Evolutionary conservation across 2,113 vertebrate genomes (phyloP).

Genomic region (Pterophyllum scalare): DNA sequence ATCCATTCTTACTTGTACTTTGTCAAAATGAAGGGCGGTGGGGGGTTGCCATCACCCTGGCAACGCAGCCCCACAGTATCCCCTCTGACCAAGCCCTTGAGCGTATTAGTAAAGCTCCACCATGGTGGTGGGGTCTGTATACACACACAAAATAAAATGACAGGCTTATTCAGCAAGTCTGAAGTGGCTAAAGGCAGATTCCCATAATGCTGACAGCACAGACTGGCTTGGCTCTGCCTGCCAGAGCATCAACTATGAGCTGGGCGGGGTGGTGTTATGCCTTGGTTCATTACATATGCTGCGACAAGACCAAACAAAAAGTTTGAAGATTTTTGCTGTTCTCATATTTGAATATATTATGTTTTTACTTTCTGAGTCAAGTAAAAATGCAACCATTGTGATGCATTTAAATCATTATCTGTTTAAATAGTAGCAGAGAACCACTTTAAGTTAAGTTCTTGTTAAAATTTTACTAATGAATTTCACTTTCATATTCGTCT

Average conservation of each 20-base stretch:
- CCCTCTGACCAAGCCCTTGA: constrained; percentile 85
- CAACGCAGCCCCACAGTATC: constrained; percentile 89
- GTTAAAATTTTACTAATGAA: too few relatives aligned
- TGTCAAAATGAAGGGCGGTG: constrained; percentile 83
- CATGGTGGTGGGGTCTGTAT: constrained; percentile 86
- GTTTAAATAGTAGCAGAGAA: too few relatives aligned
- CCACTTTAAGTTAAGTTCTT: too few relatives aligned
- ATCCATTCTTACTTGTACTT: constrained; percentile 80
- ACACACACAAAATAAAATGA: constrained; percentile 55
- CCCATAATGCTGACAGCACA: constrained; percentile 56
- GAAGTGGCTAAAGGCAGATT: constrained; percentile 59
- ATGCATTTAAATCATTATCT: too few relatives aligned
- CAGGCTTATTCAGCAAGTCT: constrained; percentile 51
- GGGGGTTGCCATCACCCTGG: constrained; percentile 88
- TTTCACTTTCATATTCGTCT: not conserved
- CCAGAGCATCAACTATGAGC: constrained; percentile 13
- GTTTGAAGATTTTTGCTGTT: too few relatives aligned
- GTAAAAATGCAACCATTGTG: too few relatives aligned
- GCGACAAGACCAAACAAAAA: too few relatives aligned
- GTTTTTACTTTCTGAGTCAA: too few relatives aligned
- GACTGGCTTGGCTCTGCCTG: constrained; percentile 27
- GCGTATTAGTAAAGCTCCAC: constrained; percentile 81
- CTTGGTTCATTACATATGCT: too few relatives aligned
- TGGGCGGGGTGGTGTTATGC: too few relatives aligned
- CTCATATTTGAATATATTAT: too few relatives aligned